Conservation (phyloP, 1,140 invertebrate genomes). For the Monomorium pharaonis region DNA sequence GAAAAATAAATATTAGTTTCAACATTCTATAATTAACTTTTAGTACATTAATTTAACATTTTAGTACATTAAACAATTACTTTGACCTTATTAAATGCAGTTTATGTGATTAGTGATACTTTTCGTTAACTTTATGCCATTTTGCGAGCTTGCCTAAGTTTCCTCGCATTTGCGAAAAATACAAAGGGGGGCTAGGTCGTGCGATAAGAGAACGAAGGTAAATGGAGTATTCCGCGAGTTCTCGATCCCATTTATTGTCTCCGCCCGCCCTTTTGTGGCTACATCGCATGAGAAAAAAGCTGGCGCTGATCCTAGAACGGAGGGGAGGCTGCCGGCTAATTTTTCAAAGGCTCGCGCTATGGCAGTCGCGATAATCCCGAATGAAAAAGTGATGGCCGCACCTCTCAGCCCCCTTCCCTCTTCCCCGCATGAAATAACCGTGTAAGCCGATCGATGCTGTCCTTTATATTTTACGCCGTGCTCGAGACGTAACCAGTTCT, state of each 20-base stretch:
- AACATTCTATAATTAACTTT: background rate
- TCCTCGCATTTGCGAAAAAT: conserved; percentile 37
- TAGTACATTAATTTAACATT: background rate
- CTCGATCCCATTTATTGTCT: conserved; percentile 58
- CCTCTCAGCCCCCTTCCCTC: background rate
- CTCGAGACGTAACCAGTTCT: conserved; percentile 42
- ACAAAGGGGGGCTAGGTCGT: too few species aligned
- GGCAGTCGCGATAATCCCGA: conserved; percentile 68
- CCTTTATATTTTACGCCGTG: conserved; percentile 51
- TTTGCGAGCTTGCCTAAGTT: background rate
- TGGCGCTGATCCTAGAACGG: conserved; percentile 50
- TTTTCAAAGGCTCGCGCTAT: conserved; percentile 68
- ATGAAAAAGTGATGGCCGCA: conserved; percentile 66
- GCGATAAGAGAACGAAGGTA: conserved; percentile 46
- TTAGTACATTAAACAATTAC: background rate
- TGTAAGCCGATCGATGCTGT: conserved; percentile 59
- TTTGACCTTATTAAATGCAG: background rate
- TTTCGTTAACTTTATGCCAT: background rate
- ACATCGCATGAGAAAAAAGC: conserved; percentile 29
- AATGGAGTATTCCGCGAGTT: conserved; percentile 57
- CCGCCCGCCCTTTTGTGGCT: conserved; percentile 35
- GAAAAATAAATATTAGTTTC: background rate
- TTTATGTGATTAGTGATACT: background rate
- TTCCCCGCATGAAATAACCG: background rate
- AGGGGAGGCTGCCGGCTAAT: conserved; percentile 59